Percentiles rank a stretch among this genome's conserved stretches.
phyloP scores from a whole-genome alignment of 2,113 vertebrate species.

The Ancistrus triradiatus region DNA sequence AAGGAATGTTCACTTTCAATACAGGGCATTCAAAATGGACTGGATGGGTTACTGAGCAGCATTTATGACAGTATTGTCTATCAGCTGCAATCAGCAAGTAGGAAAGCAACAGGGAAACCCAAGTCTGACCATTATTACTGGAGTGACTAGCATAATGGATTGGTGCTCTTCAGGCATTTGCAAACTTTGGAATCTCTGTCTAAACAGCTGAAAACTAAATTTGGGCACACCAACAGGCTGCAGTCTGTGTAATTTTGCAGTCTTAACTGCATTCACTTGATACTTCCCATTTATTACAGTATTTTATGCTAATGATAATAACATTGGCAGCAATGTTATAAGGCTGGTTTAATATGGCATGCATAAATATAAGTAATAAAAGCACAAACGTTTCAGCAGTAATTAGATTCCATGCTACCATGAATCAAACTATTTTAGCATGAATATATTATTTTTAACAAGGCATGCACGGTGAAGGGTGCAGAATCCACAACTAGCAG shows the following conservation, averaged over 20 bases:
- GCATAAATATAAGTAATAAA: slow-evolving; percentile 15
- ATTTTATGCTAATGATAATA: too few relatives aligned
- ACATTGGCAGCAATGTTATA: too few relatives aligned
- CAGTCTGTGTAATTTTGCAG: too few relatives aligned
- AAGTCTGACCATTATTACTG: neutral
- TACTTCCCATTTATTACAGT: too few relatives aligned
- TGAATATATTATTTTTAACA: slow-evolving; percentile 62
- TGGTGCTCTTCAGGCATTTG: too few relatives aligned
- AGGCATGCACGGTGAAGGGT: slow-evolving; percentile 18
- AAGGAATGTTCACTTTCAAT: slow-evolving; percentile 30
- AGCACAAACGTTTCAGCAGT: slow-evolving; percentile 38
- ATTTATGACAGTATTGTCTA: slow-evolving; percentile 21
- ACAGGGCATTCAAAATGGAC: slow-evolving; percentile 3
- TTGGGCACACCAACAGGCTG: too few relatives aligned
- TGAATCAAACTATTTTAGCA: slow-evolving; percentile 52
- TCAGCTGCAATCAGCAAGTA: slow-evolving; percentile 18
- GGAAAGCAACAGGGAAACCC: neutral
- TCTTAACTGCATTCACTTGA: too few relatives aligned
- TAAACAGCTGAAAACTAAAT: too few relatives aligned
- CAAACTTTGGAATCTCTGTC: too few relatives aligned
- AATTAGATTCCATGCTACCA: slow-evolving; percentile 46
- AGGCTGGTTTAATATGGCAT: neutral
- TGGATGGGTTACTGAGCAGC: slow-evolving; percentile 20
- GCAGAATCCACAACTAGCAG: slow-evolving; percentile 23
- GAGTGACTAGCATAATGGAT: neutral